Evolutionary conservation across 1,140 invertebrate species (phyloP), one percentile per base, ranked within the genome.

Genomic region (Drosophila mayri): DNA sequence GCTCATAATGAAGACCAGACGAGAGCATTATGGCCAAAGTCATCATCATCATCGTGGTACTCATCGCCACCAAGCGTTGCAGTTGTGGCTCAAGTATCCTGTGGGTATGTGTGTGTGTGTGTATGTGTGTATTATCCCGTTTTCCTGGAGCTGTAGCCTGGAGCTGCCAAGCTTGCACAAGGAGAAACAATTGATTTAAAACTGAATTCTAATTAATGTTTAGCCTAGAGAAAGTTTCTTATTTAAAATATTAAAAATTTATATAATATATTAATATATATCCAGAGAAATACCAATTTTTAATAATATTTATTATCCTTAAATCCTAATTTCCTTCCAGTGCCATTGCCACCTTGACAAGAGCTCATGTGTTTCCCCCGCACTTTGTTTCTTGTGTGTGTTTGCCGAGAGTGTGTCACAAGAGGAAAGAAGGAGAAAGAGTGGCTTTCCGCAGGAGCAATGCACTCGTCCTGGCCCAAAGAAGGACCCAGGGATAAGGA

Each of bases 401-500:
- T 72, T 55, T 71, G 64, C 43, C 52, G 74, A 70, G 86, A 90
- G 81, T 90, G 75, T 90, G 85, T 90, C 85, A 90, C 78, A 74
- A 90, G 66, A 52, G 61, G 22, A 30, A 32, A 22, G 22, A 30
- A 32, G 16, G 44, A 25, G 37, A 25, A 38, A 37, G 52, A 73
- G 43, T 54, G 38, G 43, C 73, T 64, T 90, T 67, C 84, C 84
- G 81, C 84, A 85, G 86, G 85, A 90, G 86, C 85, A 90, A 73
- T 90, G 85, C 85, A 90, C 85, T 90, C 66, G 49, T 75, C 58
- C 72, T 54, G 67, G 47, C 72, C 62, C 74, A 76, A 66, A 79
- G 66, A 62, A 68, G 73, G 49, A 77, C 37, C 50, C 44, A 40
- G 43, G 74, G 52, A 67, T 55, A 63, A 41, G 70, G 70, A 73